phyloP scores from a whole-genome alignment of 2,888 invertebrate genomes.

The Cetonia aurata region DNA sequence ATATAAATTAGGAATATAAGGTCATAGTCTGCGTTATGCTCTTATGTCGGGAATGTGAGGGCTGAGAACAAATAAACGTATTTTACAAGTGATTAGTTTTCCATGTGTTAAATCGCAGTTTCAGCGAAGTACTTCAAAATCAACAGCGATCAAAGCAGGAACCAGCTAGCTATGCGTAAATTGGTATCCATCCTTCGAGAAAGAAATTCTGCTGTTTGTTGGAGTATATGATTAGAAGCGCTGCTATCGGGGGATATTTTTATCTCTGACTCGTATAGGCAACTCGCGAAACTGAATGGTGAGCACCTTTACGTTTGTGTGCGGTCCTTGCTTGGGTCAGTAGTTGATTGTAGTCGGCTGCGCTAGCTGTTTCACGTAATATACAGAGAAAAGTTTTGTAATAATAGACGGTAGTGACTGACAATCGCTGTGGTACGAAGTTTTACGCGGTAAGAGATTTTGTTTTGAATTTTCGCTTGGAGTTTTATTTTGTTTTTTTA shows the following conservation, averaged over 20 bases:
- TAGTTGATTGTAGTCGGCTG: constrained; percentile 55
- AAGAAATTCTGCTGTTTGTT: constrained; percentile 6
- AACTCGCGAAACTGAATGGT: constrained; percentile 43
- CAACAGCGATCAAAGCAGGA: background rate
- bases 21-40: no score
- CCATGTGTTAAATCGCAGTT: background rate
- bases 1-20: no score
- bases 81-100: no score
- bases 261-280: constrained; percentile 44
- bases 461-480: background rate
- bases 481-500: no score
- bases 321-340: constrained; percentile 48
- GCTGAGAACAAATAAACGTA: no score
- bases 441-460: constrained; percentile 23
- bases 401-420: no score
- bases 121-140: constrained; percentile 22
- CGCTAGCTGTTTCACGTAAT: constrained; percentile 44
- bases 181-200: background rate
- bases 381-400: background rate
- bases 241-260: constrained; percentile 40
- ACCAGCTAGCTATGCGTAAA: background rate
- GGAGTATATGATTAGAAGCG: constrained; percentile 3
- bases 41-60: no score
- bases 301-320: constrained; percentile 47
- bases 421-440: no score